These are phyloP conservation scores for Hylaeus volcanicus DNA, from an alignment of 1,140 invertebrate species.

Conservation along the genomic window DNA sequence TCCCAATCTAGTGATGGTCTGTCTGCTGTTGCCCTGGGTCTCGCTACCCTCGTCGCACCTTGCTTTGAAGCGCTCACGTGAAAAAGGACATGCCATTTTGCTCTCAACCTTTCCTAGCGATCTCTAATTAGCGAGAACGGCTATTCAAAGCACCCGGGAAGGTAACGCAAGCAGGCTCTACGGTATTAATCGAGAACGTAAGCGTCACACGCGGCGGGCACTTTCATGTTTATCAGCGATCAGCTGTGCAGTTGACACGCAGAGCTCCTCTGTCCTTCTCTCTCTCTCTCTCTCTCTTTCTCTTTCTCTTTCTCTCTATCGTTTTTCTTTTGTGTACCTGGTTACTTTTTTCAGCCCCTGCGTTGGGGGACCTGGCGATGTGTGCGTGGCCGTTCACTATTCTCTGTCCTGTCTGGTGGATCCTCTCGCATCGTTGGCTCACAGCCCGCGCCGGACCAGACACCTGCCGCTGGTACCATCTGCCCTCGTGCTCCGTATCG, in stretches of 20 bases:
- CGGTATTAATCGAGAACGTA: constrained; percentile 30
- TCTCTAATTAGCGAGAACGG: background rate
- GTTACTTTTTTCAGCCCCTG: background rate
- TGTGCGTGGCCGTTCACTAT: constrained; percentile 1
- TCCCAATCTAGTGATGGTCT: constrained; percentile 36
- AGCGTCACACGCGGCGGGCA: constrained; percentile 23
- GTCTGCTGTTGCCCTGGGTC: constrained; percentile 43
- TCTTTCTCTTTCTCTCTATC: background rate
- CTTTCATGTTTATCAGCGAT: constrained; percentile 49
- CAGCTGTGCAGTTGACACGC: constrained; percentile 44
- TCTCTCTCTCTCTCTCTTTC: background rate
- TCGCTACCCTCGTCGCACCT: constrained; percentile 34
- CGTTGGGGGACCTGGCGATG: background rate
- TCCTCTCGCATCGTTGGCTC: constrained; percentile 29
- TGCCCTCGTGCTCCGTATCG: constrained; percentile 22
- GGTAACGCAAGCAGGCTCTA: background rate
- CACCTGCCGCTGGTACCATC: constrained; percentile 18
- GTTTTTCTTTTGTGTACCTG: background rate
- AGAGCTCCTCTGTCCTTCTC: background rate
- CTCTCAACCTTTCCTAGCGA: constrained; percentile 10
- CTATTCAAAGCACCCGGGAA: background rate
- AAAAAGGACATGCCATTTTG: constrained; percentile 78
- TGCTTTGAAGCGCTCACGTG: constrained; percentile 66
- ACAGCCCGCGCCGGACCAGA: constrained; percentile 1
- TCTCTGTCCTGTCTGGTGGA: constrained; percentile 13